Conservation (phyloP, 2,113 vertebrate genomes). For the Sula dactylatra region DNA sequence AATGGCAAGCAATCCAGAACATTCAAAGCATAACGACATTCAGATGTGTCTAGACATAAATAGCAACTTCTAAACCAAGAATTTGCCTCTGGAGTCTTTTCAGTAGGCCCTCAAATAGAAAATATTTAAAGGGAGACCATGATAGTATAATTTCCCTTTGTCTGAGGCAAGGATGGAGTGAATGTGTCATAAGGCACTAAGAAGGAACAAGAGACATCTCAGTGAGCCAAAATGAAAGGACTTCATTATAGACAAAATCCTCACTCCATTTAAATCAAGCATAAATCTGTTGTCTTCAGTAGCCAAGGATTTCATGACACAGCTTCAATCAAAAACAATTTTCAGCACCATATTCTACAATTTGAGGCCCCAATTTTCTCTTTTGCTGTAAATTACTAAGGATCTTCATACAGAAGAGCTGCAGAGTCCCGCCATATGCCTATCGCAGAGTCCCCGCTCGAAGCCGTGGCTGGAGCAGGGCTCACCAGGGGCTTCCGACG, state of each 20-base stretch:
- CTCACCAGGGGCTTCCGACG: not conserved
- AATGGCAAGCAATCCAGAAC: conserved; percentile 11
- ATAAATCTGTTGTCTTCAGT: not conserved
- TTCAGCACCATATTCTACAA: not conserved
- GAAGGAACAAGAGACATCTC: conserved; percentile 45
- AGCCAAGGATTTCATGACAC: not conserved
- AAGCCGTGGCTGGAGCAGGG: not conserved
- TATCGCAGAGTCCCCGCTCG: accelerated
- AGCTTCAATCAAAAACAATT: not conserved
- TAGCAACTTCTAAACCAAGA: conserved; percentile 48
- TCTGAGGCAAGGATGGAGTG: conserved; percentile 34
- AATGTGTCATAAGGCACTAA: conserved; percentile 33
- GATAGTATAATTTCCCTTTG: conserved; percentile 59
- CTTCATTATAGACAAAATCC: conserved; percentile 20
- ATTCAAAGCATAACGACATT: conserved; percentile 9
- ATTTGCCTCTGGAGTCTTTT: conserved; percentile 50
- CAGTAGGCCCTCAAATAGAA: conserved; percentile 19
- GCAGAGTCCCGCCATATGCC: not conserved
- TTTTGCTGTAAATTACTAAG: not conserved
- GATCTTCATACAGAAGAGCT: not conserved
- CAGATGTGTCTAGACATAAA: conserved; percentile 58
- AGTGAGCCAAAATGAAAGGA: conserved; percentile 26
- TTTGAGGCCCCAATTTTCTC: not conserved
- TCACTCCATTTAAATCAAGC: not conserved
- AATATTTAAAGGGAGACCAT: conserved; percentile 24